Percentiles rank a stretch among this genome's conserved stretches.
phyloP scores from a whole-genome alignment of 2,888 invertebrate species.

The Cheilosia grossa region DNA sequence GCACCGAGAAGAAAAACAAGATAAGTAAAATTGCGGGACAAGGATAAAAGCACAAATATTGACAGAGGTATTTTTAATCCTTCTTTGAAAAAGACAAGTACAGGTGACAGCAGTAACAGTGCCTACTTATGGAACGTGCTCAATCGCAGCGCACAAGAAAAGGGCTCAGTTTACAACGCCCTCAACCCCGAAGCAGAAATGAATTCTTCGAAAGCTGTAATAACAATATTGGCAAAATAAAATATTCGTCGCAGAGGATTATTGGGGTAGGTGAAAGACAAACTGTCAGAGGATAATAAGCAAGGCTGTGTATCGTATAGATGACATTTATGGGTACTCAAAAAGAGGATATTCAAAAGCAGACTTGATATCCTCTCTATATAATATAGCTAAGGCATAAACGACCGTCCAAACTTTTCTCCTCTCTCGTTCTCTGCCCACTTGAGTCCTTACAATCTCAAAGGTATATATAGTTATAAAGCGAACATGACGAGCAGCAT shows the following conservation, averaged over 20 bases:
- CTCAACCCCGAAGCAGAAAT: slow-evolving; percentile 10
- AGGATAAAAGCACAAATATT: slow-evolving; percentile 40
- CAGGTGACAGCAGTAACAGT: slow-evolving; percentile 29
- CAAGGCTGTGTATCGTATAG: slow-evolving; percentile 50
- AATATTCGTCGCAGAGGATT: slow-evolving; percentile 54
- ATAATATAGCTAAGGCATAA: slow-evolving; percentile 28
- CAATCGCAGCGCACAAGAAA: slow-evolving; percentile 39
- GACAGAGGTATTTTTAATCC: slow-evolving; percentile 40
- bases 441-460: slow-evolving; percentile 40
- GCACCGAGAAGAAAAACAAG: background rate
- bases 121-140: slow-evolving; percentile 36
- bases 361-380: slow-evolving; percentile 55
- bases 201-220: slow-evolving; percentile 44
- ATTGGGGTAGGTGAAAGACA: slow-evolving; percentile 65
- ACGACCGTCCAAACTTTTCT: slow-evolving; percentile 43
- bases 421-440: slow-evolving; percentile 16
- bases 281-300: slow-evolving; percentile 42
- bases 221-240: slow-evolving; percentile 63
- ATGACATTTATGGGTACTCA: slow-evolving; percentile 67
- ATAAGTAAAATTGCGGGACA: background rate
- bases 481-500: slow-evolving; percentile 11
- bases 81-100: slow-evolving; percentile 31
- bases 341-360: slow-evolving; percentile 63
- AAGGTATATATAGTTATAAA: slow-evolving; percentile 24
- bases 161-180: slow-evolving; percentile 43